phyloP scores from a whole-genome alignment of 2,888 invertebrate species.

The Acronicta aceris region DNA sequence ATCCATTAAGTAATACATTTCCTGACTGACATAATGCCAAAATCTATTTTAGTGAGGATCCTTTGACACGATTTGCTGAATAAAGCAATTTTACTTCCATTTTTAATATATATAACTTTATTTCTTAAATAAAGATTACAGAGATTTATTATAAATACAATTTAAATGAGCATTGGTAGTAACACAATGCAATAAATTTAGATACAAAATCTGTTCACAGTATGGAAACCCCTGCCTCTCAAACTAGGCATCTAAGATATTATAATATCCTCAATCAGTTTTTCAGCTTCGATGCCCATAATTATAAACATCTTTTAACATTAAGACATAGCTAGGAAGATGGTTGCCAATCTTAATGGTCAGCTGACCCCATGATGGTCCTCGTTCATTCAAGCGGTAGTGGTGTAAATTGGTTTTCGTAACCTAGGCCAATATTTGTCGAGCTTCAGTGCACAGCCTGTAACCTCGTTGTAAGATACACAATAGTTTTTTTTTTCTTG shows the following conservation, averaged over 20 bases:
- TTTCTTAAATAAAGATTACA: no score
- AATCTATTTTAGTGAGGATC: no score
- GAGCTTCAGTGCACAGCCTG: slow-evolving; percentile 48
- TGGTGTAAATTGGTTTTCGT: slow-evolving; percentile 38
- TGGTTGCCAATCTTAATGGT: slow-evolving; percentile 27
- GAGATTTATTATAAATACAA: no score
- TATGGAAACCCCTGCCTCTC: no score
- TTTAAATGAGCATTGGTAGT: no score
- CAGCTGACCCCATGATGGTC: slow-evolving; percentile 30
- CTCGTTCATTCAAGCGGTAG: slow-evolving; percentile 46
- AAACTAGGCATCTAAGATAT: neutral
- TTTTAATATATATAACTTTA: no score
- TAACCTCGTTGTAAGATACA: slow-evolving; percentile 47
- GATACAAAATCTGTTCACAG: no score
- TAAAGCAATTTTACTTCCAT: no score
- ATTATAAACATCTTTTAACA: slow-evolving; percentile 16
- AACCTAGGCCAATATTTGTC: slow-evolving; percentile 37
- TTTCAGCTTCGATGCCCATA: slow-evolving; percentile 5
- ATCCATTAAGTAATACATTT: no score
- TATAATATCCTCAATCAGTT: slow-evolving; percentile 13
- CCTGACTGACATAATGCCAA: no score
- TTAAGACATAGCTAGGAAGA: neutral
- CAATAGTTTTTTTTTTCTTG: slow-evolving; percentile 19
- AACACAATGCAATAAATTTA: no score
- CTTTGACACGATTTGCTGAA: no score